Percentiles rank a stretch among this genome's conserved stretches.
Evolutionary conservation across 2,113 vertebrate genomes (phyloP).

Genomic region (Merops nubicus): DNA sequence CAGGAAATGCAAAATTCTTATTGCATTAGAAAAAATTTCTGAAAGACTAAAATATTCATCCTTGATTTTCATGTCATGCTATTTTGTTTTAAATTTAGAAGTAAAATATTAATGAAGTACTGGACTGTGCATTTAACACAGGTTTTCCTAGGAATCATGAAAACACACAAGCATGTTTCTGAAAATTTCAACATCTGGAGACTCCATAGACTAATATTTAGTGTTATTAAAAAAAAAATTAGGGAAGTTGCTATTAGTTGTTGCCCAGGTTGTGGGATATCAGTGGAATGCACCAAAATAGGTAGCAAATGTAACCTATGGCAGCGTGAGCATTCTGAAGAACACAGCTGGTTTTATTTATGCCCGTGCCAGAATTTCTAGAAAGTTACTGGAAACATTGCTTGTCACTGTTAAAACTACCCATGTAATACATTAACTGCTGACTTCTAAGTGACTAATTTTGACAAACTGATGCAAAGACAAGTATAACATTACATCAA

Average conservation of each 20-base stretch:
- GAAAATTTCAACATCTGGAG: background rate
- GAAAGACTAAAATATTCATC: background rate
- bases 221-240: constrained; percentile 24
- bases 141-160: background rate
- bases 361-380: background rate
- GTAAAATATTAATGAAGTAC: background rate
- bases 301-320: constrained; percentile 11
- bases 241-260: background rate
- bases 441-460: background rate
- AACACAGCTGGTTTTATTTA: background rate
- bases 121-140: background rate
- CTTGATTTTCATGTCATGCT: background rate
- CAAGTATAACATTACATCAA: background rate
- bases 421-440: background rate
- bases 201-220: background rate
- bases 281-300: background rate
- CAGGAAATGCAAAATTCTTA: background rate
- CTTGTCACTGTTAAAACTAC: background rate
- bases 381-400: background rate
- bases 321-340: background rate
- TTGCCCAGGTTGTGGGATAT: background rate
- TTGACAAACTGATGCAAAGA: background rate
- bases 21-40: background rate
- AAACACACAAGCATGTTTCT: background rate
- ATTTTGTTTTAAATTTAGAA: background rate